phyloP scores from a whole-genome alignment of 64 coral and sea anemone species.

The Porites australiensis region DNA sequence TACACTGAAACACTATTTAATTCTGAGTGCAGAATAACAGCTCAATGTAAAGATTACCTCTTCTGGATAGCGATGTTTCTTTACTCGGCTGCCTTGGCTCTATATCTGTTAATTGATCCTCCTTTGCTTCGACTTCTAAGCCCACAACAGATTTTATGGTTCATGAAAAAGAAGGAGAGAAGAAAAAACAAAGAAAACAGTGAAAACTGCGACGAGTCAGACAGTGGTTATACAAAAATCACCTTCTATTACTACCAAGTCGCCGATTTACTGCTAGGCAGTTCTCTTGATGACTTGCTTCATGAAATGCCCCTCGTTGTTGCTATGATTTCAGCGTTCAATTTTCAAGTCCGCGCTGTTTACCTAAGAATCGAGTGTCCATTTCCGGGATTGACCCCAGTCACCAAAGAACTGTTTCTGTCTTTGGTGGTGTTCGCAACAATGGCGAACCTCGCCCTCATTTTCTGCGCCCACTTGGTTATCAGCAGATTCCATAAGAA shows the following conservation, averaged over 20 bases:
- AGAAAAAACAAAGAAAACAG: background rate
- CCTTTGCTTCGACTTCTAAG: too few relatives aligned
- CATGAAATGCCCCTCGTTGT: background rate
- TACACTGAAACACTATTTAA: conserved; percentile 64
- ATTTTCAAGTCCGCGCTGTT: conserved; percentile 5
- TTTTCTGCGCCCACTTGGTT: too few relatives aligned
- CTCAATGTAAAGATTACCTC: too few relatives aligned
- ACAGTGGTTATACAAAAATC: too few relatives aligned
- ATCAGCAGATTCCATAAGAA: too few relatives aligned
- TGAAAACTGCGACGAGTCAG: background rate
- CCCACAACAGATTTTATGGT: too few relatives aligned
- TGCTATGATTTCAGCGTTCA: background rate
- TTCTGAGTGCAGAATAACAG: conserved; percentile 7
- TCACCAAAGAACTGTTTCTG: conserved; percentile 15
- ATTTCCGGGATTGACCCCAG: conserved; percentile 57
- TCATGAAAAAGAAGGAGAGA: background rate
- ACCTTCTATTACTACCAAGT: conserved; percentile 56
- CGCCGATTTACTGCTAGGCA: conserved; percentile 42
- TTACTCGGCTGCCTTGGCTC: too few relatives aligned
- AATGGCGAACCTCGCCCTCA: conserved; percentile 21
- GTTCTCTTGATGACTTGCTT: background rate
- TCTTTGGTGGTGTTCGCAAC: conserved; percentile 37
- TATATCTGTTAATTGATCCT: too few relatives aligned
- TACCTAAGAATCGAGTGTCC: conserved; percentile 65
- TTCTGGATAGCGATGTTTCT: too few relatives aligned